Base-by-base conservation (phyloP, 2,888 invertebrate species). In the Temnothorax rugatulus region DNA sequence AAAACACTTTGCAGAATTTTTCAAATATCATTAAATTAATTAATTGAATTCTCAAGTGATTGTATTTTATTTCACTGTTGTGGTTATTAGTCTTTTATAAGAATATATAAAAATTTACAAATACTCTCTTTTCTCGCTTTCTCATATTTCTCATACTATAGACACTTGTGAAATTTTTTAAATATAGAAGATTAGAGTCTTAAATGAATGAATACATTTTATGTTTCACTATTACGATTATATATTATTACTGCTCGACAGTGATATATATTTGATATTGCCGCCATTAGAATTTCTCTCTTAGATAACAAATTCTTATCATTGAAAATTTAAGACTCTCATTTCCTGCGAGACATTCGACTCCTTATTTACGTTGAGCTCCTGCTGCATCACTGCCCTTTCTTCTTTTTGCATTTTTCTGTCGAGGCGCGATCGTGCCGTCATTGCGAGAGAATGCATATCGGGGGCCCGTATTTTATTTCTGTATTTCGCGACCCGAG, bases 401-500 rank as follows among this genome's bases (percentile, higher is more conserved):
- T 47, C 34, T 38, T 74, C 71, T 66, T 75, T 84, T 68, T 25
- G 75, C 64, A 41, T n/a, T 54, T 47, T 25, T 77, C 81, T 68
- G 71, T 84, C 69, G 83, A 85, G 41, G 41, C 71, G 29, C 73
- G 77, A 82, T 83, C 84, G 68, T 73, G 82, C 64, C 83, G 59
- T 84, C 90, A 84, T 86, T 73, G 76, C 61, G 18, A 76, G 59
- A 61, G 81, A 69, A 86, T 84, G 83, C 86, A 84, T 54, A 59
- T 75, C 64, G 54, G 57, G 76, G 54, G 1, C 34, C 50, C 79
- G 87, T 90, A 87, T 85, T 90, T 90, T 91, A 91, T 91, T 91
- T 91, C 85, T 87, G 91, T 91, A 91, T 86, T 29, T 21, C 87
- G 59, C 86, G 82, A 86, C 86, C 84, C 73, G 25, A 73, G 57